phyloP scores from a whole-genome alignment of 1,140 invertebrate genomes.

The Tyrophagus putrescentiae region DNA sequence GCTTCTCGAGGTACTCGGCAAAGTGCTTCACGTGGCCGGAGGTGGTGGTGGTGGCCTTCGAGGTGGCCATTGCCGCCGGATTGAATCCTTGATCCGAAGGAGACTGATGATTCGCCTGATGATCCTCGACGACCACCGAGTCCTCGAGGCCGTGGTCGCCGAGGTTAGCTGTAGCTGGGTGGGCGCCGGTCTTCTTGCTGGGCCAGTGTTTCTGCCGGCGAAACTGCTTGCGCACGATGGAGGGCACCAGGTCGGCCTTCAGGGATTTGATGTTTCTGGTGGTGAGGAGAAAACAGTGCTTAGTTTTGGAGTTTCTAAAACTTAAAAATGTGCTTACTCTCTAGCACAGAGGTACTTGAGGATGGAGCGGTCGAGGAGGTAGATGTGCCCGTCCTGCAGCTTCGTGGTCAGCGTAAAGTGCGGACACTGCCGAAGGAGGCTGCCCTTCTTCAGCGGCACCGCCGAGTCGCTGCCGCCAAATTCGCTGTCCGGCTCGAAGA shows the following conservation, averaged over 20 bases:
- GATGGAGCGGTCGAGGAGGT: conserved; percentile 71
- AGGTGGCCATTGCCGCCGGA: conserved; percentile 9
- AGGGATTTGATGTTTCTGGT: conserved; percentile 48
- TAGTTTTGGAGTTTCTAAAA: too few species aligned
- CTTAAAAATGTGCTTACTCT: too few species aligned
- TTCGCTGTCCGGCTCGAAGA: conserved; percentile 68
- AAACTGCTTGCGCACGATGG: conserved; percentile 68
- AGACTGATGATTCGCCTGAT: too few species aligned
- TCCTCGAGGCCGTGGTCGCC: too few species aligned
- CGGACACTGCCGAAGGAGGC: conserved; percentile 38
- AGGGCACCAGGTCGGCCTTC: conserved; percentile 74
- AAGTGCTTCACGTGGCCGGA: background rate
- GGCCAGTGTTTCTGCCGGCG: conserved; percentile 29
- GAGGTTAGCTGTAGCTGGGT: too few species aligned
- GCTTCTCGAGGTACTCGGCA: conserved; percentile 26
- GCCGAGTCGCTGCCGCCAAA: conserved; percentile 53
- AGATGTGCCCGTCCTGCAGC: conserved; percentile 71
- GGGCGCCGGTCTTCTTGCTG: too few species aligned
- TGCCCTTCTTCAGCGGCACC: conserved; percentile 39
- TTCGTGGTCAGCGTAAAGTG: conserved; percentile 54
- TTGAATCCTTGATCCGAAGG: too few species aligned
- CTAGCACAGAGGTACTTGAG: conserved; percentile 57
- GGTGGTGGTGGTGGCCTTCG: background rate
- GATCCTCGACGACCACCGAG: too few species aligned
- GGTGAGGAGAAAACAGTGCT: too few species aligned